These are phyloP conservation scores for Stenchaetothrips biformis DNA, from an alignment of 2,888 invertebrate genomes.

Conservation along the genomic window DNA sequence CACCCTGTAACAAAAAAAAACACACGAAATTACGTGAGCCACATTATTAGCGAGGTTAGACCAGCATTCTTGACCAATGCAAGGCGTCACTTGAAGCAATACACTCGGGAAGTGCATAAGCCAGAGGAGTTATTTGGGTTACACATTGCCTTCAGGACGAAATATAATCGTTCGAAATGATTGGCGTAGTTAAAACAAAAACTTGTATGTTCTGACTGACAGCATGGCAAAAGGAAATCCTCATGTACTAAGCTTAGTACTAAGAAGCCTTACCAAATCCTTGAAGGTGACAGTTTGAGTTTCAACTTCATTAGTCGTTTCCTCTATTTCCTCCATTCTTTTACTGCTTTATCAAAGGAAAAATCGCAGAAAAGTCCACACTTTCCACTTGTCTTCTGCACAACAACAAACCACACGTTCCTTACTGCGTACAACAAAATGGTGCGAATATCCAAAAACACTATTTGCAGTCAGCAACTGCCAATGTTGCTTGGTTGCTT, in stretches of 20 bases:
- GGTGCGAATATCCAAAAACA: too few species aligned
- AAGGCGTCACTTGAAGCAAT: background rate
- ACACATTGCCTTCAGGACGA: background rate
- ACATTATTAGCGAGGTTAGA: conserved; percentile 18
- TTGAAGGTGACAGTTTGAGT: conserved; percentile 51
- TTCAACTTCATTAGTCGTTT: conserved; percentile 30
- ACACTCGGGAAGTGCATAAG: background rate
- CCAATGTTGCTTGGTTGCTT: too few species aligned
- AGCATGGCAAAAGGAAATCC: background rate
- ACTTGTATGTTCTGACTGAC: conserved; percentile 35
- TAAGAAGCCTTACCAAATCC: conserved; percentile 53
- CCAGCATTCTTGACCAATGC: background rate
- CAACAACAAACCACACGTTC: too few species aligned
- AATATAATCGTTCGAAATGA: background rate
- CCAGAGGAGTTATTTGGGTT: background rate
- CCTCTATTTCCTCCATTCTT: conserved; percentile 18
- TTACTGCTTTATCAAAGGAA: background rate
- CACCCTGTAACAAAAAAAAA: conserved; percentile 58
- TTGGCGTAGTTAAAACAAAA: conserved; percentile 29
- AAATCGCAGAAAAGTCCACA: too few species aligned
- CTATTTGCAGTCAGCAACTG: too few species aligned
- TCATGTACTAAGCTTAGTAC: conserved; percentile 25
- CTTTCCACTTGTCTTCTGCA: too few species aligned
- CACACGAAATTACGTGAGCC: conserved; percentile 26
- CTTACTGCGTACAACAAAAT: too few species aligned